phyloP scores from a whole-genome alignment of 2,797 vertebrate genomes.

The Phoeniculus purpureus region DNA sequence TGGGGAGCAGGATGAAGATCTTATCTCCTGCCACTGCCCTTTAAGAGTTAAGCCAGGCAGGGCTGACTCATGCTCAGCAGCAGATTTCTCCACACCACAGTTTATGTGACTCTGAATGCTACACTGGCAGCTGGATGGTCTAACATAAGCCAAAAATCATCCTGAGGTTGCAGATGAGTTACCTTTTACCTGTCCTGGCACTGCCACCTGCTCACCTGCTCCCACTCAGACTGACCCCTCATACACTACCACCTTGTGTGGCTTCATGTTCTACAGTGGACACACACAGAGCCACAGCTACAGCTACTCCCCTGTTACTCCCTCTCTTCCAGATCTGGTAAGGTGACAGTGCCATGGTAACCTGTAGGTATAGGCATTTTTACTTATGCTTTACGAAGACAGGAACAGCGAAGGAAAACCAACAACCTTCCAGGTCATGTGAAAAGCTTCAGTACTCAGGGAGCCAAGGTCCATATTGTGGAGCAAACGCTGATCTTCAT shows the following conservation, averaged over 20 bases:
- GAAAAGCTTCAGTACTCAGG: background rate
- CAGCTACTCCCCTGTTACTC: background rate
- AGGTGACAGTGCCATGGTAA: constrained; percentile 39
- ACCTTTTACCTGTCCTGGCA: background rate
- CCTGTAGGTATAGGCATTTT: background rate
- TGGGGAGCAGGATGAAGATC: background rate
- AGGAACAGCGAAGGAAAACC: background rate
- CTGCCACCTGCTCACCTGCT: background rate
- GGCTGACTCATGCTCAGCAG: constrained; percentile 40
- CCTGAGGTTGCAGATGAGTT: rapidly evolving
- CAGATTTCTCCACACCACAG: background rate
- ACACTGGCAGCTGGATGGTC: background rate
- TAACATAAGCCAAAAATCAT: background rate
- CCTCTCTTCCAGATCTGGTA: background rate
- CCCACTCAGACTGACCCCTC: background rate
- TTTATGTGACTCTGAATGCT: background rate
- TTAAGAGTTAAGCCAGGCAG: background rate
- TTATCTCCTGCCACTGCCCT: background rate
- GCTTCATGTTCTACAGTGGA: background rate
- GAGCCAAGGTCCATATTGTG: rapidly evolving
- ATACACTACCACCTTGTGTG: background rate
- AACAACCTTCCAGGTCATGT: background rate
- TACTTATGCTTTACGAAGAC: background rate
- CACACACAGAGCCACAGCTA: background rate
- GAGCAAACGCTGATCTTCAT: background rate